A percentile compares a stretch with the other conserved stretches of the same genome.
Conservation (phyloP, 2,113 vertebrate species). For the Nibea coibor region DNA sequence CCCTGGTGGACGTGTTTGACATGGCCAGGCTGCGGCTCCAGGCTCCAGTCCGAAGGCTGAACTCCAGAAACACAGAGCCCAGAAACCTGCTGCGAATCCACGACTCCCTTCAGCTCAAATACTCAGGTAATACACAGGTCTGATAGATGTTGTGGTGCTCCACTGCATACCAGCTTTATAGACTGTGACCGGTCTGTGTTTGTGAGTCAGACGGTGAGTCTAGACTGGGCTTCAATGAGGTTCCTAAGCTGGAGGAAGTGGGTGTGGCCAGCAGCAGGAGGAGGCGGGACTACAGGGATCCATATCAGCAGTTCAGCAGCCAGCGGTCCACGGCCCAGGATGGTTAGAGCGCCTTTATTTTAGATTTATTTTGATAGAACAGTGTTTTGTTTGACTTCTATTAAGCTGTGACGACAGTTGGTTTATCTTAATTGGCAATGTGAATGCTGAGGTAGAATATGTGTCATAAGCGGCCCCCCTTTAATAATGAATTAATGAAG, state of each 20-base stretch:
- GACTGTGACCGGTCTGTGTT: not conserved
- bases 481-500: too few species aligned
- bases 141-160: not conserved
- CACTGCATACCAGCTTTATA: not conserved
- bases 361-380: not conserved
- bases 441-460: not conserved
- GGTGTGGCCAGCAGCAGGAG: conserved; percentile 85
- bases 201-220: conserved; percentile 84
- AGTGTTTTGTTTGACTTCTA: not conserved
- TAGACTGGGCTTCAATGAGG: conserved; percentile 76
- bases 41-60: conserved; percentile 85
- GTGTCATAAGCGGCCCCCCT: too few species aligned
- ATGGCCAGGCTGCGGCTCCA: conserved; percentile 89
- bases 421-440: not conserved
- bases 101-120: conserved; percentile 88
- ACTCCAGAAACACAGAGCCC: conserved; percentile 83
- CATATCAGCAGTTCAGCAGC: conserved; percentile 82
- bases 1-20: conserved; percentile 89
- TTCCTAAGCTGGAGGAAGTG: conserved; percentile 68
- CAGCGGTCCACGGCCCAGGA: conserved; percentile 80
- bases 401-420: not conserved
- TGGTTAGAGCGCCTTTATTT: conserved; percentile 49
- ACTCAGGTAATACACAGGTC: conserved; percentile 75
- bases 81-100: conserved; percentile 84
- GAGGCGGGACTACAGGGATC: conserved; percentile 85